Evolutionary conservation across 64 coral and sea anemone species (phyloP).

Genomic region (Pocillopora verrucosa): DNA sequence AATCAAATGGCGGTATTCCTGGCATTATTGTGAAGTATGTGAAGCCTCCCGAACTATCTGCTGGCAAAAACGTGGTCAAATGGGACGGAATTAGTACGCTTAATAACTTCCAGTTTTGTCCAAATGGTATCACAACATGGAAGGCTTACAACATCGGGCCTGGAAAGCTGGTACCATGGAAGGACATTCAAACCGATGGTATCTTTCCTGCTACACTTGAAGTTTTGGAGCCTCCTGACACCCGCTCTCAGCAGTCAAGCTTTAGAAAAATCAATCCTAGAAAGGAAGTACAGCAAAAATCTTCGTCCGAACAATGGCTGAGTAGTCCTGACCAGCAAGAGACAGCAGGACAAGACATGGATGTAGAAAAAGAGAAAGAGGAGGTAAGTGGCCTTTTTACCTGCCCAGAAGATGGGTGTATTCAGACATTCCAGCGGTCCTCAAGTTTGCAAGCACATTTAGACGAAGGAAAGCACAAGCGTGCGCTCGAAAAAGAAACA

Average conservation of each 20-base stretch:
- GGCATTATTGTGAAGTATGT: slow-evolving; percentile 25
- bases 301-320: background rate
- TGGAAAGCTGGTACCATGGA: slow-evolving; percentile 11
- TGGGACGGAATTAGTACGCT: slow-evolving; percentile 31
- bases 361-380: background rate
- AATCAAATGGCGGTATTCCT: slow-evolving; percentile 41
- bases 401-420: slow-evolving; percentile 18
- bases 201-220: background rate
- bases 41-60: background rate
- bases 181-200: background rate
- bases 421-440: slow-evolving; percentile 33
- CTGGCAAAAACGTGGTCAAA: background rate
- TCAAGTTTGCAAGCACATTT: slow-evolving; percentile 32
- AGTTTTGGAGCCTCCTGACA: background rate
- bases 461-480: slow-evolving; percentile 28
- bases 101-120: slow-evolving; percentile 7
- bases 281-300: background rate
- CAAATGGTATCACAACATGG: slow-evolving; percentile 18
- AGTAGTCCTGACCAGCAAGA: background rate
- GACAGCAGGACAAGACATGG: background rate
- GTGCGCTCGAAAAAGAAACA: slow-evolving; percentile 22
- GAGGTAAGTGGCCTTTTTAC: background rate
- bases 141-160: slow-evolving; percentile 33
- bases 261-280: background rate
- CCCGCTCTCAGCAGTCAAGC: background rate